These are phyloP conservation scores for Zoroaster sp. DNA, from an alignment of 53 echinoderm and acorn worm species.

Conservation along the genomic window DNA sequence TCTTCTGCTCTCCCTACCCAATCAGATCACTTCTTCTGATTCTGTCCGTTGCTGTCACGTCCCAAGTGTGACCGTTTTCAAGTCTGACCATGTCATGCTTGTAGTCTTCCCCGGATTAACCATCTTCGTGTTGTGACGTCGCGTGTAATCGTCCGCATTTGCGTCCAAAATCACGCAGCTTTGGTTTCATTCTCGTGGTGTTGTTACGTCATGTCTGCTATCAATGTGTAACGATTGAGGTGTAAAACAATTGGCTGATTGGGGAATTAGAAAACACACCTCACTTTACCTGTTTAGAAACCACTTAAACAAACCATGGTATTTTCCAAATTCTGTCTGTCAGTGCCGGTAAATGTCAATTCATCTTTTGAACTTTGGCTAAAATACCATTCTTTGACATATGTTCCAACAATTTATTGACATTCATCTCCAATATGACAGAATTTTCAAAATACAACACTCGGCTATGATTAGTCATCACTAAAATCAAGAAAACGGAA, in stretches of 20 bases:
- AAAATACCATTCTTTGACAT: background rate
- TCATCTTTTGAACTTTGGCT: background rate
- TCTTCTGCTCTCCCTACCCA: background rate
- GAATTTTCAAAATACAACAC: background rate
- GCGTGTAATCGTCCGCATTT: conserved; percentile 44
- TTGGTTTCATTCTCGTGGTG: conserved; percentile 34
- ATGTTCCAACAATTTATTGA: background rate
- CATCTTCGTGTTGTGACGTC: conserved; percentile 55
- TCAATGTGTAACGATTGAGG: conserved; percentile 9
- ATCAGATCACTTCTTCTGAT: conserved; percentile 59
- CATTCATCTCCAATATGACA: background rate
- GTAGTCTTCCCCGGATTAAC: conserved; percentile 19
- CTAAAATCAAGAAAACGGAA: background rate
- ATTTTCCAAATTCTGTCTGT: background rate
- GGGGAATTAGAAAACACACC: background rate
- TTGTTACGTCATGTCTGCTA: conserved; percentile 43
- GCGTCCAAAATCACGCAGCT: conserved; percentile 35
- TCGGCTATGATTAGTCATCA: background rate
- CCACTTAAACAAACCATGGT: background rate
- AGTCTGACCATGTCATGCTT: conserved; percentile 53
- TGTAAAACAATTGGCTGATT: background rate
- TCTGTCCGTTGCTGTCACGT: conserved; percentile 54
- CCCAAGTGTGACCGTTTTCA: conserved; percentile 48
- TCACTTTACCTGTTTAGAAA: background rate
- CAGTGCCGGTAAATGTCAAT: background rate